These are phyloP conservation scores for Epinotia ramella DNA, from an alignment of 2,888 invertebrate genomes.

Conservation along the genomic window DNA sequence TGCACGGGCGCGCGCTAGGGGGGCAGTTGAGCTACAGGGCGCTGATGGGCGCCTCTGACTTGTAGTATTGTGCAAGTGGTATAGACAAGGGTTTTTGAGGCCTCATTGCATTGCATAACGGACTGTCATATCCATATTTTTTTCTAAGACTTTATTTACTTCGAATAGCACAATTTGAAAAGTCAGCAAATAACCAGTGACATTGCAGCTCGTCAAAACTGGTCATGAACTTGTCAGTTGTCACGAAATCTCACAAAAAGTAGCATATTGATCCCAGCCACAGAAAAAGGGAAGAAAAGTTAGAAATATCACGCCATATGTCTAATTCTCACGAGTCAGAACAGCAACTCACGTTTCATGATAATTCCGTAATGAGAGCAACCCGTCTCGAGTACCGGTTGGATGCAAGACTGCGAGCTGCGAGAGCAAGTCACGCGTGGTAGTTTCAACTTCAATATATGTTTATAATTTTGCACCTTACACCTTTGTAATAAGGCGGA, in stretches of 20 bases:
- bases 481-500: too few species aligned
- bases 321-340: not conserved
- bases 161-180: not conserved
- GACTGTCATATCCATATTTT: too few species aligned
- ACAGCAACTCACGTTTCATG: not conserved
- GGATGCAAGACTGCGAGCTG: slow-evolving; percentile 54
- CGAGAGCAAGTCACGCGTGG: slow-evolving; percentile 54
- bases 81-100: not conserved
- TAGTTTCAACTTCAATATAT: too few species aligned
- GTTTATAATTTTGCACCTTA: too few species aligned
- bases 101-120: not conserved
- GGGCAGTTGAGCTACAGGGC: too few species aligned
- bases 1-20: too few species aligned
- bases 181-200: too few species aligned
- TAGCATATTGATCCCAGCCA: not conserved
- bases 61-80: too few species aligned
- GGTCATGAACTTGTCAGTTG: too few species aligned
- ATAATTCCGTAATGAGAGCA: slow-evolving; percentile 25
- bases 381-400: slow-evolving; percentile 51
- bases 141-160: not conserved
- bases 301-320: not conserved
- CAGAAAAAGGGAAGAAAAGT: not conserved
- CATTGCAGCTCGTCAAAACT: too few species aligned
- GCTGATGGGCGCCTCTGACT: too few species aligned
- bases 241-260: not conserved